Base-by-base conservation (phyloP, 2,113 vertebrate species). In the Hepsetus odoe region DNA sequence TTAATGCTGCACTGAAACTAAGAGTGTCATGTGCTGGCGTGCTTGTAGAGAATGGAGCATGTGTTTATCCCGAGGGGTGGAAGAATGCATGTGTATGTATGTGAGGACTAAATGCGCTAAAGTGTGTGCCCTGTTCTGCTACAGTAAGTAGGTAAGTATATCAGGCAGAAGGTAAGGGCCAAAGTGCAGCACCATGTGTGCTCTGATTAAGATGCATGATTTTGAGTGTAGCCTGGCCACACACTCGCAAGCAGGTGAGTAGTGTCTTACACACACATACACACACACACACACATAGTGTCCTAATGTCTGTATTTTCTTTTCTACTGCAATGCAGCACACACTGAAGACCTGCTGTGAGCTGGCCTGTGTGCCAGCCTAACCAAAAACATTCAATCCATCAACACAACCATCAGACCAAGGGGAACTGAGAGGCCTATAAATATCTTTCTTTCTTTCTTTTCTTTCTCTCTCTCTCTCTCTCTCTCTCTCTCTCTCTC, bases 241-340 rank as follows among this genome's bases (percentile, higher is more conserved):
- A 62, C 70, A 64, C 67, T 1, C 22, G 30, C 76, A 62, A 35
- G 49, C 62, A 46, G 32, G 68, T 46, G 24, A 65, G 68, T 61
- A 61, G n/a, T n/a, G n/a, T n/a, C n/a, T n/a, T n/a, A 56, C 30
- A 32, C 69, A 73, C 44, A 46, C 66, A 72, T 44, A 61, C 18
- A 40, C 72, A 73, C 51, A 68, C 72, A 68, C 46, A 59, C 61
- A 74, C 30, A 67, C 59, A 59, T 68, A 11, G 28, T 73, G 32
- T 69, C 40, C 69, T 80, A 65, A 80, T 82, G 44, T 77, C 77
- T 80, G 70, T 67, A 53, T 67, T 74, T 30, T 56, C 72, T 59
- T 80, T 77, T 77, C 59, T 64, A 68, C 83, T 85, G 83, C 83
- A 85, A 77, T 85, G 83, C 83, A 85, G 83, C 56, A 82, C 80